Percentiles rank a stretch among this genome's conserved stretches.
Conservation (phyloP, 64 coral and sea anemone species). For the Orbicella faveolata region DNA sequence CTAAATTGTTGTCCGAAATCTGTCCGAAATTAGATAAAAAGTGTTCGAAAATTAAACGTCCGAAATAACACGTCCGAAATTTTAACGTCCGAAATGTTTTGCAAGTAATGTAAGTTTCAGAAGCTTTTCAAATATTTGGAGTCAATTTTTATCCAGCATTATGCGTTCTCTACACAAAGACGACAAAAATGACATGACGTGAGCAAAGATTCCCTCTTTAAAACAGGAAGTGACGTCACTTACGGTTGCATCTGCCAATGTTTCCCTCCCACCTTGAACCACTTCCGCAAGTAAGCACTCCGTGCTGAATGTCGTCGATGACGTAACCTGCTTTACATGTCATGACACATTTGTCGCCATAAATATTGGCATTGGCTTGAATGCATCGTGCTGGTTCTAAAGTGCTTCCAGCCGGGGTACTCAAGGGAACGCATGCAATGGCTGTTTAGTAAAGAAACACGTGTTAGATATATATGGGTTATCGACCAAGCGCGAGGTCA, state of each 20-base stretch:
- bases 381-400: constrained; percentile 58
- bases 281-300: constrained; percentile 10
- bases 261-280: constrained; percentile 12
- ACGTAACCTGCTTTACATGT: constrained; percentile 54
- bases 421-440: constrained; percentile 24
- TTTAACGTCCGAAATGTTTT: too few species aligned
- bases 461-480: background rate
- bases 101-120: too few species aligned
- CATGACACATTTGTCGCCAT: constrained; percentile 47
- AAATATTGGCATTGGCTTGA: constrained; percentile 35
- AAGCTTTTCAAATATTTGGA: too few species aligned
- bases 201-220: too few species aligned
- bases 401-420: background rate
- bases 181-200: too few species aligned
- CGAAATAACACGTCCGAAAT: too few species aligned
- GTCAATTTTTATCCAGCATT: too few species aligned
- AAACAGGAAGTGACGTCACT: background rate
- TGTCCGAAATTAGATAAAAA: too few species aligned
- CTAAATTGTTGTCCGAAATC: too few species aligned
- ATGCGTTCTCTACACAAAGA: too few species aligned
- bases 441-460: background rate
- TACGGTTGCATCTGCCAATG: constrained; percentile 31
- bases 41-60: too few species aligned
- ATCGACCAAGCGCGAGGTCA: background rate
- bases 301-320: background rate